Evolutionary conservation across 2,113 vertebrate species (phyloP).

Genomic region (Crypturellus undulatus): DNA sequence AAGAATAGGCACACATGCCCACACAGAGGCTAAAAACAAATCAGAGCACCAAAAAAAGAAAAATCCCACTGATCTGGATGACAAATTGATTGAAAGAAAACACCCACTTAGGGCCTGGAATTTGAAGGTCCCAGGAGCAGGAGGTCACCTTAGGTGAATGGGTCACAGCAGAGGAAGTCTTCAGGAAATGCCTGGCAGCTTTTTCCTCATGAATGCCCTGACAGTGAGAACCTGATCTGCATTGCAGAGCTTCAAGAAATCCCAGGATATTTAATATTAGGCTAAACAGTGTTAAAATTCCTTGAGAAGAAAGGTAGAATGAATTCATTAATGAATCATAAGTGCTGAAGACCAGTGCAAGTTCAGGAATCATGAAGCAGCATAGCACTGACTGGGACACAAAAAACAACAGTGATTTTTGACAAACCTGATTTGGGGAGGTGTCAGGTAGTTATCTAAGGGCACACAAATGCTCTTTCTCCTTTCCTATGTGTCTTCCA

Average conservation of each 20-base stretch:
- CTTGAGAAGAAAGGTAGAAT: neutral
- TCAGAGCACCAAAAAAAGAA: too few species aligned
- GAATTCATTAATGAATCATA: neutral
- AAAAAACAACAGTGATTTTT: neutral
- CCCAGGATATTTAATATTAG: neutral
- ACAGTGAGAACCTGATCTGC: neutral
- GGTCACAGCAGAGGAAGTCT: neutral
- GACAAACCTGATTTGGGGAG: neutral
- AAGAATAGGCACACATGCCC: neutral
- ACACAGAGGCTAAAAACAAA: neutral
- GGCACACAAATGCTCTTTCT: neutral
- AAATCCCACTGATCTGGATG: neutral
- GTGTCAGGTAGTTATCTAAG: neutral
- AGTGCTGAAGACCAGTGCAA: neutral
- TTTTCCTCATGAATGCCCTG: neutral
- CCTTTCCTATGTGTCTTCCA: neutral
- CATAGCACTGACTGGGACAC: neutral
- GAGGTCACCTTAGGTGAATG: neutral
- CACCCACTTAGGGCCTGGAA: neutral
- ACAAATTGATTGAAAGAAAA: neutral
- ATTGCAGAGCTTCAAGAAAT: neutral
- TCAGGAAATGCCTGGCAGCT: neutral
- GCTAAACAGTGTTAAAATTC: neutral
- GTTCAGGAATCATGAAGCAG: neutral
- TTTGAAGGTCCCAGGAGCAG: neutral